A percentile compares a stretch with the other conserved stretches of the same genome.
phyloP scores from a whole-genome alignment of 2,113 vertebrate species.

The Halichoerus grypus region DNA sequence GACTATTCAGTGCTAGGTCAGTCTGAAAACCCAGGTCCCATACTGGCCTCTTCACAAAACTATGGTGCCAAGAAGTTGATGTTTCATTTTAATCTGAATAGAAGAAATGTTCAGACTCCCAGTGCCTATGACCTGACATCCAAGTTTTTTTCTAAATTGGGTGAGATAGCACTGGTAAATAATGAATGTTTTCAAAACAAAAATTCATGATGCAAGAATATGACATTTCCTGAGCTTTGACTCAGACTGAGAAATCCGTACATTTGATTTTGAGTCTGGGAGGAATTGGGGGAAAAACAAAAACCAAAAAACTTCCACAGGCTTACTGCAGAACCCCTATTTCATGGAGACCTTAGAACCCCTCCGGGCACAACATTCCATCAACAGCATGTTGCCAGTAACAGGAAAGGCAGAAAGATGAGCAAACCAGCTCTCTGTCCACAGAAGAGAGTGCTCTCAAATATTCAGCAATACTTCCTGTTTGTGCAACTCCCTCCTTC shows the following conservation, averaged over 20 bases:
- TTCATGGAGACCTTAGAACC: background rate
- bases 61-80: background rate
- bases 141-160: background rate
- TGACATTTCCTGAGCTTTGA: background rate
- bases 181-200: background rate
- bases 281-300: too few relatives aligned
- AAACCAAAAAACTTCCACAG: background rate
- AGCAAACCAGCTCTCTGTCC: background rate
- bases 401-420: background rate
- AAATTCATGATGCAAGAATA: background rate
- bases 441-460: background rate
- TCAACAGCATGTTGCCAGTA: background rate
- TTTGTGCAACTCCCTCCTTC: background rate
- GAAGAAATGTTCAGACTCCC: slow-evolving; percentile 6
- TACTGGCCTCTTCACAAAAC: background rate
- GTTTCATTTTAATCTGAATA: background rate
- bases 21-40: background rate
- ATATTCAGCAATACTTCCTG: background rate
- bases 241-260: background rate
- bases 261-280: background rate
- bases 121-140: background rate
- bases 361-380: slow-evolving; percentile 7
- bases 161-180: background rate
- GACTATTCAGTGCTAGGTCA: background rate
- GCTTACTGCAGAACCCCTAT: background rate